Percentiles rank a stretch among this genome's conserved stretches.
Evolutionary conservation across 2,888 invertebrate genomes (phyloP).

Genomic region (Folsomia manolachei): DNA sequence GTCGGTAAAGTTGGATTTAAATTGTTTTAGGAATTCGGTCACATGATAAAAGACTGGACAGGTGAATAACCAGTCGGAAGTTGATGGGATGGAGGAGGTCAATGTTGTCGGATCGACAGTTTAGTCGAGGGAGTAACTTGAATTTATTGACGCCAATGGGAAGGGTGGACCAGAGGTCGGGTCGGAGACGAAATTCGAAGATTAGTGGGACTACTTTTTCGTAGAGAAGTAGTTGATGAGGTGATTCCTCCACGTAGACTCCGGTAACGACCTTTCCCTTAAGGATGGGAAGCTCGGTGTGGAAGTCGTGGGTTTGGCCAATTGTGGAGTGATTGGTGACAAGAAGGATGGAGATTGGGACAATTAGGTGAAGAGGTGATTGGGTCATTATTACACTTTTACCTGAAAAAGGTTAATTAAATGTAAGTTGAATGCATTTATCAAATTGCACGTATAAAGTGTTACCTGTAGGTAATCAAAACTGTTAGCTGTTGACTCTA

Average conservation of each 20-base stretch:
- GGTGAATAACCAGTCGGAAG: conserved; percentile 36
- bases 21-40: conserved; percentile 28
- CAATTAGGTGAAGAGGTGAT: too few species aligned
- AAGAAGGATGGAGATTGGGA: too few species aligned
- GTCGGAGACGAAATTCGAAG: conserved; percentile 37
- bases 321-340: too few species aligned
- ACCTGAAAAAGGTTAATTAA: too few species aligned
- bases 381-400: too few species aligned
- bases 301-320: too few species aligned
- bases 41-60: conserved; percentile 42
- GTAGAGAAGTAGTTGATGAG: conserved; percentile 24
- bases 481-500: too few species aligned
- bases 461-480: too few species aligned
- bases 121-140: conserved; percentile 28
- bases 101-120: conserved; percentile 29
- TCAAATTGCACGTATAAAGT: too few species aligned
- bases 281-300: conserved; percentile 26
- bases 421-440: too few species aligned
- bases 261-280: conserved; percentile 34
- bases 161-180: conserved; percentile 21
- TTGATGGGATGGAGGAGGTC: conserved; percentile 24
- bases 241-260: conserved; percentile 34
- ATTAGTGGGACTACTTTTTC: conserved; percentile 36
- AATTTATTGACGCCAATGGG: conserved; percentile 9
- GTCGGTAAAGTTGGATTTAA: conserved; percentile 35